phyloP scores from a whole-genome alignment of 2,888 invertebrate genomes.

The Xestia sexstrigata region DNA sequence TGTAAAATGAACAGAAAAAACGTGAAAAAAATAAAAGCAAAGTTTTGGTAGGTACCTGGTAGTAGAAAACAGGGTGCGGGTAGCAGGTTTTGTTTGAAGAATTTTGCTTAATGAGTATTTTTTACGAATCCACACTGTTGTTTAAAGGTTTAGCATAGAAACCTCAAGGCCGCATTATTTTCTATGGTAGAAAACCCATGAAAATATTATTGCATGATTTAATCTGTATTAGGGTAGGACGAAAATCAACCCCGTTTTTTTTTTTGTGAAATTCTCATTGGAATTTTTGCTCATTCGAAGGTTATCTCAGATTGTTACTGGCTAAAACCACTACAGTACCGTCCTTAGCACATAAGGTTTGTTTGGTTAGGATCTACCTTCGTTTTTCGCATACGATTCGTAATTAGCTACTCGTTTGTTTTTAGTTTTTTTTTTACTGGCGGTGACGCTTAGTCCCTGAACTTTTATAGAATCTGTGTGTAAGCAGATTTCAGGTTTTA shows the following conservation, averaged over 20 bases:
- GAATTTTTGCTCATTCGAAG: neutral
- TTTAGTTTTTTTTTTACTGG: neutral
- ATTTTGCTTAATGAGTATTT: neutral
- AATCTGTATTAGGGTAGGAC: neutral
- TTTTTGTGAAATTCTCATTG: neutral
- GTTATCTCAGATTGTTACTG: neutral
- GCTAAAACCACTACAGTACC: neutral
- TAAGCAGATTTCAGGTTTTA: neutral
- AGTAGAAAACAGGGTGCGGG: no score
- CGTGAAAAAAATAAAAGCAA: neutral
- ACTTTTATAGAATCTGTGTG: neutral
- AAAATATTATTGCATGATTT: neutral
- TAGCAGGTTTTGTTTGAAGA: neutral
- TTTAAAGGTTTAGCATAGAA: neutral
- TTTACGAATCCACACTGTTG: neutral
- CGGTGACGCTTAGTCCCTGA: neutral
- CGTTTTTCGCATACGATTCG: slow-evolving; percentile 13
- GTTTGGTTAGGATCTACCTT: slow-evolving; percentile 33
- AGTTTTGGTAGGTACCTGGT: neutral
- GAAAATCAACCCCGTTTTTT: neutral
- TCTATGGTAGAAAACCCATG: neutral
- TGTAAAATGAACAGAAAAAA: neutral
- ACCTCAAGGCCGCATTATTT: neutral
- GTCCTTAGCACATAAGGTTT: neutral
- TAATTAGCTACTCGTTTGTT: slow-evolving; percentile 15